Evolutionary conservation across 2,113 vertebrate species (phyloP).

Genomic region (Bolborhynchus lineola): DNA sequence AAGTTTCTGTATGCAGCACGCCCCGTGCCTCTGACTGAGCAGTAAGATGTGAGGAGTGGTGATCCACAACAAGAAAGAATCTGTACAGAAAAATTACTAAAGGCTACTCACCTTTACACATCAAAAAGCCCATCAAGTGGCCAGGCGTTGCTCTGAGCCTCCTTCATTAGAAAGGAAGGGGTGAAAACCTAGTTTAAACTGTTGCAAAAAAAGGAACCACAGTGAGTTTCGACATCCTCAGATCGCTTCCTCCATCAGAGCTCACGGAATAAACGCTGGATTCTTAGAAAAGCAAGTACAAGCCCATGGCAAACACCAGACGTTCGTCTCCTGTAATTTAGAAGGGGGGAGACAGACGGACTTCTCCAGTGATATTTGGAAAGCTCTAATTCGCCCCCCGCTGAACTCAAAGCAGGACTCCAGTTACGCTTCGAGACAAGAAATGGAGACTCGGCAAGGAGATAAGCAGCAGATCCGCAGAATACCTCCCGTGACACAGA

Average conservation of each 20-base stretch:
- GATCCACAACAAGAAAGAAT: not conserved
- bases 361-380: not conserved
- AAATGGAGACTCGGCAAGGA: not conserved
- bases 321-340: not conserved
- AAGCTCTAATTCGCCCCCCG: fast-evolving
- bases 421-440: not conserved
- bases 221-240: not conserved
- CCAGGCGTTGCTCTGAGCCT: fast-evolving
- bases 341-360: not conserved
- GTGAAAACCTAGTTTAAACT: not conserved
- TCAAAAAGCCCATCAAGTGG: not conserved
- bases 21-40: not conserved
- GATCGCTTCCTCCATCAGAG: not conserved
- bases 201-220: not conserved
- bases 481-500: not conserved
- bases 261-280: fast-evolving
- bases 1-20: not conserved
- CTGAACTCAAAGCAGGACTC: not conserved
- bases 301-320: not conserved
- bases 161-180: not conserved
- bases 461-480: not conserved
- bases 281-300: not conserved
- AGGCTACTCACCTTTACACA: not conserved
- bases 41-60: not conserved
- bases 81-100: not conserved